Evolutionary conservation across 2,113 vertebrate species (phyloP), one percentile per base, ranked within the genome.

Genomic region (Alces alces): DNA sequence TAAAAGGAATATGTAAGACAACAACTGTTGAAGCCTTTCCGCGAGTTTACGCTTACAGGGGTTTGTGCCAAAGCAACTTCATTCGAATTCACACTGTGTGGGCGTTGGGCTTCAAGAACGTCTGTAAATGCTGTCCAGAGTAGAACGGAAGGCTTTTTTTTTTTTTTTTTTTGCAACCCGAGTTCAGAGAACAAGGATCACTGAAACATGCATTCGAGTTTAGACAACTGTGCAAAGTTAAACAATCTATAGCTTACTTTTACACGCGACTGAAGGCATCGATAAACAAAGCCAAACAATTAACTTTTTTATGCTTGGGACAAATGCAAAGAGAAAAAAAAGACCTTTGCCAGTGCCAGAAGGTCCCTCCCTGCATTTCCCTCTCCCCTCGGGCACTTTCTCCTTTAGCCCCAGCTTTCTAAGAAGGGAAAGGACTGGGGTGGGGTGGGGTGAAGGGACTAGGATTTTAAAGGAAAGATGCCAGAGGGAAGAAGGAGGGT

Each of bases 61-160:
- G 87, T 85, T 95, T 97, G 99, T 99, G 99, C 97, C 83, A 97
- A 87, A 97, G 95, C 99, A 98, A 98, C 98, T 99, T 99, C 99
- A 99, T 98, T 96, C 98, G 98, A 97, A 98, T 97, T 98, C 98
- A 97, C 87, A 97, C 54, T 60, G 85, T 85, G 96, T 96, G 93
- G 95, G 86, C 89, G 2, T 87, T 94, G 2, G 85, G 88, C 93
- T 98, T 97, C 98, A 97, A 96, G 83, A 96, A 97, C 89, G 55
- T 97, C 95, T 95, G 57, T 95, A 57, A 95, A 94, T 83, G 97
- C 97, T 97, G 97, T 93, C 96, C 96, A 85, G 96, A 61, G 80
- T 70, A 86, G 58, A 96, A 96, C 45, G 47, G 95, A 95, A 97
- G 96, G 82, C 76, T 96, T 80, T 80, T 43, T 55, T 55, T 50